Percentiles rank a stretch among this genome's conserved stretches.
Evolutionary conservation across 2,888 invertebrate species (phyloP).

Genomic region (Drosophila tanythrix): DNA sequence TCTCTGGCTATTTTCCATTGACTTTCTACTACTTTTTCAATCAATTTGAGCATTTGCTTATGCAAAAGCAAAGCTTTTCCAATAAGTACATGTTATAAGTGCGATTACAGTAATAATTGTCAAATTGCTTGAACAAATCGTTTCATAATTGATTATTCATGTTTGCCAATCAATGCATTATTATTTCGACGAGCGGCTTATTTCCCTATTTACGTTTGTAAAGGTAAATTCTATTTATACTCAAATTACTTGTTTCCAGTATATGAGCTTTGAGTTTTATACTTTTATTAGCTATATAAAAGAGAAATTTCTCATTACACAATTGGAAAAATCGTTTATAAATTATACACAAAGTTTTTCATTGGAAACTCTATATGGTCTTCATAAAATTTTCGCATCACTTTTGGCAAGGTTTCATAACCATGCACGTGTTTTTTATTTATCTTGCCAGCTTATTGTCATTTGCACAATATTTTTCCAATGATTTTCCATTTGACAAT

Average conservation of each 20-base stretch:
- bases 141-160: neutral
- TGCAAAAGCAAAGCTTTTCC: neutral
- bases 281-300: neutral
- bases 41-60: neutral
- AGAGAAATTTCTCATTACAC: neutral
- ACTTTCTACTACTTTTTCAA: neutral
- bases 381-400: neutral
- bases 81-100: neutral
- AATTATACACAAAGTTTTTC: neutral
- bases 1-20: neutral
- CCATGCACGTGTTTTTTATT: neutral
- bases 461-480: constrained; percentile 27
- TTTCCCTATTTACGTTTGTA: neutral
- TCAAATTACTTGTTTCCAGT: neutral
- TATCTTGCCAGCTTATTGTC: constrained; percentile 13
- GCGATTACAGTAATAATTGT: constrained; percentile 7
- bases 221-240: neutral
- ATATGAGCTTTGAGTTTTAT: neutral
- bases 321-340: neutral
- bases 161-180: constrained; percentile 1
- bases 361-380: neutral
- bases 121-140: neutral
- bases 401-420: constrained; percentile 6
- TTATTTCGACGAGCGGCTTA: neutral
- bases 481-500: constrained; percentile 30